Evolutionary conservation across 2,113 vertebrate species (phyloP).

Genomic region (Ptilonorhynchus violaceus): DNA sequence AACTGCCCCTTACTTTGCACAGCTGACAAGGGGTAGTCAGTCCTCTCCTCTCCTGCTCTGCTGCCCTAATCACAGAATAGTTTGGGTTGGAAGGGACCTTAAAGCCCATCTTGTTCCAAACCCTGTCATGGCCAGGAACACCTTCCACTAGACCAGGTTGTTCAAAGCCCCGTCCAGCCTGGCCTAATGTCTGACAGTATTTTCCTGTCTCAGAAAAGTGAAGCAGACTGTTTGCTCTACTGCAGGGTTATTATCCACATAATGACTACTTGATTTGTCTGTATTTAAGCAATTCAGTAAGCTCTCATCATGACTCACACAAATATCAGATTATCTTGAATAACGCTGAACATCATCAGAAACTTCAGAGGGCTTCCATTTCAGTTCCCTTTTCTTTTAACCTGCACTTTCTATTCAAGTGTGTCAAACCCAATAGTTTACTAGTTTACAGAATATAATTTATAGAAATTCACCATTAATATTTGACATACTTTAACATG

Average conservation of each 20-base stretch:
- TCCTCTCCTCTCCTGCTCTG: not conserved
- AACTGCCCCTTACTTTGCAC: not conserved
- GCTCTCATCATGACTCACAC: not conserved
- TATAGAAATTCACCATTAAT: not conserved
- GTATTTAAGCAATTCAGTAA: constrained; percentile 9
- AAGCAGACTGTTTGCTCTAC: not conserved
- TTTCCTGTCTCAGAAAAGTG: not conserved
- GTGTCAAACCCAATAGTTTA: not conserved
- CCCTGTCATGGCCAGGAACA: not conserved
- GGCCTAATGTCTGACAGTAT: not conserved
- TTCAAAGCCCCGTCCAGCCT: not conserved
- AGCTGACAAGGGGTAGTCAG: not conserved
- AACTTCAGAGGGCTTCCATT: not conserved
- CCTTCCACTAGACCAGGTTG: not conserved
- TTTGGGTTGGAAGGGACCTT: not conserved
- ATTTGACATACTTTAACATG: not conserved
- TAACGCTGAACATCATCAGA: not conserved
- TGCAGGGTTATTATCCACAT: not conserved
- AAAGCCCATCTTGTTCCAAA: not conserved
- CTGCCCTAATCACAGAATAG: not conserved
- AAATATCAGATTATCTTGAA: not conserved
- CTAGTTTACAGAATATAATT: not conserved
- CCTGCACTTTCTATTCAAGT: not conserved
- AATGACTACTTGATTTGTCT: not conserved
- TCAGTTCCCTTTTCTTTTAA: not conserved